Conservation (phyloP, 2,888 invertebrate genomes). For the Sepioteuthis lessoniana region DNA sequence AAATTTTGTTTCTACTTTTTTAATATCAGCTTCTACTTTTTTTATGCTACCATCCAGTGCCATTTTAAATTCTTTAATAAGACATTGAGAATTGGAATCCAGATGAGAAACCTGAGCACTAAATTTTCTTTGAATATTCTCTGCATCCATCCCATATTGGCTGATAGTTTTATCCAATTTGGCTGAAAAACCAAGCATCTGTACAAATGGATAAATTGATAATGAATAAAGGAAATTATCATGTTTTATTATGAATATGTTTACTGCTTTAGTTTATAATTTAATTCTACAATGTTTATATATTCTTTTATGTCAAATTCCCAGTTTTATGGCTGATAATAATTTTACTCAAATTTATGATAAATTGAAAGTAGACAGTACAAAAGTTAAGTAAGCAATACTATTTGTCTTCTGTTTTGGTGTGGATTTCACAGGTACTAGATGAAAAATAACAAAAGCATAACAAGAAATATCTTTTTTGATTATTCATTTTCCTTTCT, state of each 20-base stretch:
- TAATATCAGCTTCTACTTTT: conserved; percentile 67
- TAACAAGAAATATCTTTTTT: too few species aligned
- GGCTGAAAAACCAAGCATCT: conserved; percentile 54
- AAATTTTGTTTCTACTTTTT: conserved; percentile 70
- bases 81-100: conserved; percentile 66
- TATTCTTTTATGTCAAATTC: too few species aligned
- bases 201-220: background rate
- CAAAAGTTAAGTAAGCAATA: too few species aligned
- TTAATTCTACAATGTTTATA: too few species aligned
- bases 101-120: conserved; percentile 68
- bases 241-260: background rate
- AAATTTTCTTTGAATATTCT: conserved; percentile 69
- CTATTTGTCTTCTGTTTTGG: too few species aligned
- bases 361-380: too few species aligned
- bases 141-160: conserved; percentile 65
- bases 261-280: background rate
- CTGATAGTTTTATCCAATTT: conserved; percentile 61
- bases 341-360: too few species aligned
- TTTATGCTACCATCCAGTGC: conserved; percentile 61
- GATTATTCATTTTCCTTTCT: too few species aligned
- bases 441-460: too few species aligned
- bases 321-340: too few species aligned
- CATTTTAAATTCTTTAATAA: conserved; percentile 69
- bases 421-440: too few species aligned
- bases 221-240: background rate